A percentile compares a stretch with the other conserved stretches of the same genome.
These are phyloP conservation scores for Drymonia ruficornis DNA, from an alignment of 2,888 invertebrate genomes.

Conservation along the genomic window DNA sequence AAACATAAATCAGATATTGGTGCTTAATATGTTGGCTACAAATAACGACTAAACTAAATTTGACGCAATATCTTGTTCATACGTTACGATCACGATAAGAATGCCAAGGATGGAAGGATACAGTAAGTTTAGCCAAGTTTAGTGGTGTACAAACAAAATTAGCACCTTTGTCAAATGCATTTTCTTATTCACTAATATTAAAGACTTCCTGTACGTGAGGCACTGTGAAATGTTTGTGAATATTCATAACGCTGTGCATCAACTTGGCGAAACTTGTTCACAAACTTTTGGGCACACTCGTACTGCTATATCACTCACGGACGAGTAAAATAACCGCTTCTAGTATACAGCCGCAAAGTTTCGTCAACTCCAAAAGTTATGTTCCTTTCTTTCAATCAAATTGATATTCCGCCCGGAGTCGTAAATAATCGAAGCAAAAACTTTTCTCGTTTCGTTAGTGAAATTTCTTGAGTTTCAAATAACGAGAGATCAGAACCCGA, in stretches of 20 bases:
- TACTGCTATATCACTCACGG: slow-evolving; percentile 47
- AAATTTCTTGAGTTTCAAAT: slow-evolving; percentile 49
- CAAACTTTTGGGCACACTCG: slow-evolving; percentile 51
- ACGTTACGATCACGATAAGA: too few species aligned
- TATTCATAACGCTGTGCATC: slow-evolving; percentile 2
- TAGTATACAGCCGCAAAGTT: slow-evolving; percentile 33
- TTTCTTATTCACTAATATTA: too few species aligned
- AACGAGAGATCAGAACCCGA: slow-evolving; percentile 49
- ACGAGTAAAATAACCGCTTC: slow-evolving; percentile 43
- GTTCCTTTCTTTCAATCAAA: slow-evolving; percentile 40
- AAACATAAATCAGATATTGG: too few species aligned
- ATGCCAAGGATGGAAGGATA: too few species aligned
- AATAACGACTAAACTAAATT: too few species aligned
- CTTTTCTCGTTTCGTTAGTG: slow-evolving; percentile 40
- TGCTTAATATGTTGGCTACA: too few species aligned
- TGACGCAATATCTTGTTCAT: too few species aligned
- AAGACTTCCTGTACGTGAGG: background rate
- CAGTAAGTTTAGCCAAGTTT: too few species aligned
- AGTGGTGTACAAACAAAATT: too few species aligned
- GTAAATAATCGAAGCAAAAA: slow-evolving; percentile 37
- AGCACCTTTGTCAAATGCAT: too few species aligned
- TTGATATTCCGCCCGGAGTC: slow-evolving; percentile 29
- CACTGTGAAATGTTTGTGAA: slow-evolving; percentile 3
- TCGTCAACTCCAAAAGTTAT: slow-evolving; percentile 29
- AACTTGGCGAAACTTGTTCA: slow-evolving; percentile 10